Percentiles rank a stretch among this genome's conserved stretches.
phyloP scores from a whole-genome alignment of 2,113 vertebrate genomes.

The Maccullochella peelii region DNA sequence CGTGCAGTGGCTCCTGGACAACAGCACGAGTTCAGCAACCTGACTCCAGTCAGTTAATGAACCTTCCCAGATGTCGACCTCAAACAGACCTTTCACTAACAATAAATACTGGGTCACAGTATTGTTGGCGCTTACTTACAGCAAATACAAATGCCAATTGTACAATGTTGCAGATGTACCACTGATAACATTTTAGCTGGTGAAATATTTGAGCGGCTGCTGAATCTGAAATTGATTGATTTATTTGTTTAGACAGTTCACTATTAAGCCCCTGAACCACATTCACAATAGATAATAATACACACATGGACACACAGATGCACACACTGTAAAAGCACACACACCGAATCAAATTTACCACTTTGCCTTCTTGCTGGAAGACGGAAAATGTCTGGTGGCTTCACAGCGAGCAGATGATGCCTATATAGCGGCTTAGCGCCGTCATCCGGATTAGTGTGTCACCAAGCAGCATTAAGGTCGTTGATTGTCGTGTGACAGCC shows the following conservation, averaged over 20 bases:
- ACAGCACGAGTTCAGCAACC: too few species aligned
- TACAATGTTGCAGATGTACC: neutral
- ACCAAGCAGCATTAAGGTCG: conserved; percentile 39
- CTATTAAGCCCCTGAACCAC: neutral
- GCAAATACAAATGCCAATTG: too few species aligned
- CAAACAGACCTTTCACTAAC: too few species aligned
- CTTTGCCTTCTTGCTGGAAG: conserved; percentile 8
- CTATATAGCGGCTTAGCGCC: conserved; percentile 9
- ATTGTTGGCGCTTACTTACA: too few species aligned
- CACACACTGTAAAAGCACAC: neutral
- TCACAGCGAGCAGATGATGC: conserved; percentile 8
- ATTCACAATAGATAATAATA: neutral
- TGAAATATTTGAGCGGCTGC: neutral
- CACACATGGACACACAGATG: neutral
- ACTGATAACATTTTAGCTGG: neutral
- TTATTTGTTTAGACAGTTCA: neutral
- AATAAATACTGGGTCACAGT: too few species aligned
- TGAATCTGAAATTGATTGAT: neutral
- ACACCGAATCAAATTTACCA: conserved; percentile 15
- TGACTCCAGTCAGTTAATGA: too few species aligned
- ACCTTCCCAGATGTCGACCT: too few species aligned
- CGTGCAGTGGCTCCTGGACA: too few species aligned
- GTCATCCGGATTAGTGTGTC: conserved; percentile 54
- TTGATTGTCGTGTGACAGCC: conserved; percentile 23
- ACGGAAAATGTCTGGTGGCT: neutral